Base-by-base conservation (phyloP, 2,113 vertebrate species). In the Oncorhynchus kisutch region DNA sequence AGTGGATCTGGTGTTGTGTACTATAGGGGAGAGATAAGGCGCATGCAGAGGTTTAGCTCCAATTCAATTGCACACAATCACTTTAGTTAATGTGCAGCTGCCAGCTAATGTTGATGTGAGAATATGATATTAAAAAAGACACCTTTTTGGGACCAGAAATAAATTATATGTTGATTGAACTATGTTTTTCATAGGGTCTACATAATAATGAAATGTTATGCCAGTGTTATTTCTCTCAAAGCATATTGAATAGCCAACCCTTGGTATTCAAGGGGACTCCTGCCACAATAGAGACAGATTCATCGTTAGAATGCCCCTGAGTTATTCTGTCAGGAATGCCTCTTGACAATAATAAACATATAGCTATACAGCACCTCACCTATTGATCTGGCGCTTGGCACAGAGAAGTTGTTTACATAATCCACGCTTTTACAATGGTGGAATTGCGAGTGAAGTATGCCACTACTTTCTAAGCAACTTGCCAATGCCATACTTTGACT, bases 391-490 rank as follows among this genome's bases (percentile, higher is more conserved):
- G 9, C 20, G 8, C 22, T 64, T 39, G 60, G n/a, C 60, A 64
- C 8, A 22, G 18, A 64, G 9, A 45, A 68, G 16, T 31, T 45
- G 31, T 39, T 68, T 68, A 31, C 29, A 20, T 22, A 68, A 45
- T 68, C 67, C 67, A 68, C 31, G 3, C 67, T 22, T 64, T 11
- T 22, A 22, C 22, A 57, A 57, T 57, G 54, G 54, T 64, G 60
- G n/a, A 66, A 65, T 45, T 27, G 66, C 29, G 1, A 48, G n/a
- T 57, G 12, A 75, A 29, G 48, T 74, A 22, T 14, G 5, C 24
- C 25, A 71, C 73, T 70, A 7, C 34, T n/a, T 65, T 18, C 62
- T 72, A 62, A 74, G 27, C 12, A 67, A 67, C 65, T 9, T 31
- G 4, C 69, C 57, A 68, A n/a, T 1, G 22, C 25, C 31, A 34